Conservation (phyloP, 2,113 vertebrate species). For the Hyaena hyaena region DNA sequence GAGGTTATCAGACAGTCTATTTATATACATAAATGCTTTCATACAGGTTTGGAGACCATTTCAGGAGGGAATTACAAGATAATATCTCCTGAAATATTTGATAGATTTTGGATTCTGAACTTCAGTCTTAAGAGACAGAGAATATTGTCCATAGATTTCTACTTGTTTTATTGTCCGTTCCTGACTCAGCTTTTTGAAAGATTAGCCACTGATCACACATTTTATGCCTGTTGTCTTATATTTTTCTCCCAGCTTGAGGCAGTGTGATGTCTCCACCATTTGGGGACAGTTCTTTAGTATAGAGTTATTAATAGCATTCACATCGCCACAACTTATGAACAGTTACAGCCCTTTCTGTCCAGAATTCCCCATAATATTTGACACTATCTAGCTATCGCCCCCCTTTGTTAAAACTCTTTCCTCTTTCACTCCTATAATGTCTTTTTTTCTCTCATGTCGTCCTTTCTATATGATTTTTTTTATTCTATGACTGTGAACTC, state of each 20-base stretch:
- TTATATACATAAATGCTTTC: not conserved
- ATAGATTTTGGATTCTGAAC: not conserved
- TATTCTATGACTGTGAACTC: not conserved
- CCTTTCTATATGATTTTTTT: not conserved
- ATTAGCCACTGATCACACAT: not conserved
- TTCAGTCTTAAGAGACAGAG: not conserved
- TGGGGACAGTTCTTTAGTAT: not conserved
- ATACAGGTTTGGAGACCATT: not conserved
- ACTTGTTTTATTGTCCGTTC: not conserved
- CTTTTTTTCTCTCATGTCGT: not conserved
- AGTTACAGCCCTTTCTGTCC: not conserved
- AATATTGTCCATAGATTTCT: not conserved
- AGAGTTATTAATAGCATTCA: not conserved
- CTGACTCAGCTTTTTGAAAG: not conserved
- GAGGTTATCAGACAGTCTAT: not conserved
- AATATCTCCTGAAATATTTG: not conserved
- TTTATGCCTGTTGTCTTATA: not conserved
- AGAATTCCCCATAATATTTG: not conserved
- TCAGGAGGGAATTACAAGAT: not conserved
- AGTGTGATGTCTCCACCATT: not conserved
- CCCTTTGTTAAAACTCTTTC: not conserved
- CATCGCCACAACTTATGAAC: not conserved
- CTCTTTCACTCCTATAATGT: not conserved
- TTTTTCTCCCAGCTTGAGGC: not conserved
- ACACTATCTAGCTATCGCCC: accelerated